phyloP scores from a whole-genome alignment of 2,797 vertebrate species.

The Gymnothorax reevesii region DNA sequence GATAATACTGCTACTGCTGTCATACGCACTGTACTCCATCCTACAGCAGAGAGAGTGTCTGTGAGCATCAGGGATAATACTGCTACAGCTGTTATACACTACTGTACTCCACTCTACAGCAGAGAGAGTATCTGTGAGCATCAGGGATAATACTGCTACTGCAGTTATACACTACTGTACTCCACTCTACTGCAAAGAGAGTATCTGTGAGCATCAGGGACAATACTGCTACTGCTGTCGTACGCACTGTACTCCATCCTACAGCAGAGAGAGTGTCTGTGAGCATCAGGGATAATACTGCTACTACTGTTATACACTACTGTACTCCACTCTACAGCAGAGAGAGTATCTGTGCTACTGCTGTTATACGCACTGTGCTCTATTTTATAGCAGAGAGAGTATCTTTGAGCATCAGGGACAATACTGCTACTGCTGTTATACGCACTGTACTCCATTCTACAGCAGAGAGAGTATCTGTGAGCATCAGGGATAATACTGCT shows the following conservation, averaged over 20 bases:
- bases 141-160: not conserved
- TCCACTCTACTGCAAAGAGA: constrained; percentile 32
- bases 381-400: constrained; percentile 83
- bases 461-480: not conserved
- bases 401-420: constrained; percentile 71
- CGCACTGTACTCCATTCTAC: constrained; percentile 27
- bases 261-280: constrained; percentile 85
- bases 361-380: too few relatives aligned
- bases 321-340: constrained; percentile 33
- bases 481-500: not conserved
- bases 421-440: constrained; percentile 5
- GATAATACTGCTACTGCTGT: too few relatives aligned
- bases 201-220: not conserved
- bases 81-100: too few relatives aligned
- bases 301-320: not conserved
- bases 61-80: too few relatives aligned
- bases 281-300: constrained; percentile 48
- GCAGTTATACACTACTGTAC: not conserved
- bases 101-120: constrained; percentile 64
- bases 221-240: not conserved
- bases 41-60: too few relatives aligned
- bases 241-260: too few relatives aligned
- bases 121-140: constrained; percentile 83
- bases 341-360: not conserved
- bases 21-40: too few relatives aligned